A percentile compares a stretch with the other conserved stretches of the same genome.
These are phyloP conservation scores for Ptychoptera albimana DNA, from an alignment of 2,888 invertebrate species.

Conservation along the genomic window DNA sequence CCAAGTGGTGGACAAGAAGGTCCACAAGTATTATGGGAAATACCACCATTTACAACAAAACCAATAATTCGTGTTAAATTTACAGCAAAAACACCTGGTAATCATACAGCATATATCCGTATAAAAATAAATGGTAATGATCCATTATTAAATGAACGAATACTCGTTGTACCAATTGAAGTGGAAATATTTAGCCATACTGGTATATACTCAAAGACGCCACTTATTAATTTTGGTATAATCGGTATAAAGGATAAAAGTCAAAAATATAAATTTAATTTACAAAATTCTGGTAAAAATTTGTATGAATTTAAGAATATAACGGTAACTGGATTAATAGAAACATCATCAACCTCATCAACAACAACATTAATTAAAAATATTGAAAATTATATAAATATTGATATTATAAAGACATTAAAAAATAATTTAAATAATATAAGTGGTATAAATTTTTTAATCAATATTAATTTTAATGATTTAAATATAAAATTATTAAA, in stretches of 20 bases:
- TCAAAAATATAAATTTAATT: constrained; percentile 32
- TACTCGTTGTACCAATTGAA: constrained; percentile 66
- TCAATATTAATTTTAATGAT: no score
- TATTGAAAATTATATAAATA: neutral
- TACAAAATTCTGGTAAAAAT: constrained; percentile 17
- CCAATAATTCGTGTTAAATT: constrained; percentile 76
- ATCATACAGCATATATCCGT: constrained; percentile 72
- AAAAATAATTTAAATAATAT: no score
- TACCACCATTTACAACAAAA: constrained; percentile 77
- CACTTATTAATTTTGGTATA: constrained; percentile 67
- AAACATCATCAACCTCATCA: neutral
- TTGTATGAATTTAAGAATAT: constrained; percentile 4
- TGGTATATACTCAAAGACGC: constrained; percentile 63
- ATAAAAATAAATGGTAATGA: constrained; percentile 24
- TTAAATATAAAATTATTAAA: no score
- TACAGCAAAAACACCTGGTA: constrained; percentile 57
- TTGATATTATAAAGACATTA: no score
- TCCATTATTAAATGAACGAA: constrained; percentile 15
- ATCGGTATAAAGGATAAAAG: constrained; percentile 54
- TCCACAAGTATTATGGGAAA: constrained; percentile 72
- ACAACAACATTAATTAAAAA: neutral
- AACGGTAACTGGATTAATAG: constrained; percentile 21
- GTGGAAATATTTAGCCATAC: constrained; percentile 56
- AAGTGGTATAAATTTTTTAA: no score
- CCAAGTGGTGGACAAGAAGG: constrained; percentile 63